Evolutionary conservation across 2,797 vertebrate species (phyloP).

Genomic region (Zenarchopterus dispar): DNA sequence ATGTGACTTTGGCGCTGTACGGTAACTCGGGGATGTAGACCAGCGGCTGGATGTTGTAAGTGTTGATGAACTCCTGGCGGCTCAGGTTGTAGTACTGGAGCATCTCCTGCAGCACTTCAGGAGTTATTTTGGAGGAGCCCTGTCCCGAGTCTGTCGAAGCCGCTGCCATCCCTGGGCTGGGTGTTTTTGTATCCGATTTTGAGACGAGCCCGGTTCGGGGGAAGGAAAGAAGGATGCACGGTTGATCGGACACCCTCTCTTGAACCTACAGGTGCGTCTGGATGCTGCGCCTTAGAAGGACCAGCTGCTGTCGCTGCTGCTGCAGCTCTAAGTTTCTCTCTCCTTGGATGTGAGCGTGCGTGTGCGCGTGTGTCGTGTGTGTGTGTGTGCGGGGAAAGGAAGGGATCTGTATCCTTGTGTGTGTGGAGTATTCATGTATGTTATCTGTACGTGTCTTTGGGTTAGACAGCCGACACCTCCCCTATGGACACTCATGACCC

Average conservation of each 20-base stretch:
- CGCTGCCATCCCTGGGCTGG: constrained; percentile 53
- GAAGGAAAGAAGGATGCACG: not conserved
- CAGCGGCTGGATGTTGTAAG: constrained; percentile 85
- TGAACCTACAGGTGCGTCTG: constrained; percentile 17
- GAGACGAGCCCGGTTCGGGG: not conserved
- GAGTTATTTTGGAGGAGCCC: constrained; percentile 77
- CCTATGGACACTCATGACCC: too few species aligned
- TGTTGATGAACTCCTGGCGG: constrained; percentile 83
- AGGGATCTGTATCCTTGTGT: not conserved
- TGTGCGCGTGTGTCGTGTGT: too few species aligned
- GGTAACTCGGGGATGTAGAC: constrained; percentile 87
- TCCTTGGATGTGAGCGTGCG: not conserved
- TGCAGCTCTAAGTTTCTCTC: not conserved
- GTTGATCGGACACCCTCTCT: not conserved
- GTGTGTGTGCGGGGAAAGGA: not conserved
- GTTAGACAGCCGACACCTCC: not conserved
- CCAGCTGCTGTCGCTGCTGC: constrained; percentile 23
- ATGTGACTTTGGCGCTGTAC: constrained; percentile 77
- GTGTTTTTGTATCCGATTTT: not conserved
- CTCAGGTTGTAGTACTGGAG: constrained; percentile 84
- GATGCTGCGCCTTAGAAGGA: constrained; percentile 8
- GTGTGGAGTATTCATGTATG: too few species aligned
- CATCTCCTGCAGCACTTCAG: constrained; percentile 81
- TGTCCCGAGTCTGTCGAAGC: constrained; percentile 60
- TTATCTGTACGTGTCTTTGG: not conserved